Base-by-base conservation (phyloP, 35 echinoderm and acorn worm genomes). In the Acanthaster planci region DNA sequence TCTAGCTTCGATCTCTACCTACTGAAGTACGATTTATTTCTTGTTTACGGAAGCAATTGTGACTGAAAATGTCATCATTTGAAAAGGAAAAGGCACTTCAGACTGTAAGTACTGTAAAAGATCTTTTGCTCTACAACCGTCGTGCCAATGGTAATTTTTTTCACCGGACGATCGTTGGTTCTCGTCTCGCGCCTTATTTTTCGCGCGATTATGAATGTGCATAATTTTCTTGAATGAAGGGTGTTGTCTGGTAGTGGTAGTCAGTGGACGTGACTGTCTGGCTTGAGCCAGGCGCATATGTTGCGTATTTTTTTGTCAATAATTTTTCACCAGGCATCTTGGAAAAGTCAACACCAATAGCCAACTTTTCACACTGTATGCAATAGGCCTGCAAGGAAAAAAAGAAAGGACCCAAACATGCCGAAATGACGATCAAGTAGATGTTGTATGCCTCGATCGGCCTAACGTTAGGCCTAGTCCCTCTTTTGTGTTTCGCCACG, bases 401-500 rank as follows among this genome's bases (percentile, higher is more conserved):
- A 18, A 0, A n/a, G 22, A n/a, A 18, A 59, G 9, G 27, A 59
- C 19, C 19, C 14, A 59, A 14, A 59, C 6, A 59, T 59, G 56
- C 56, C n/a, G n/a, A n/a, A n/a, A n/a, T n/a, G n/a, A n/a, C n/a
- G n/a, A n/a, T n/a, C n/a, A n/a, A n/a, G n/a, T n/a, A n/a, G n/a
- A n/a, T n/a, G n/a, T n/a, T n/a, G n/a, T n/a, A n/a, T n/a, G n/a
- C n/a, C n/a, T n/a, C n/a, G n/a, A n/a, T n/a, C n/a, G n/a, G n/a
- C n/a, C n/a, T n/a, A 27, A 23, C 19, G 18, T 34, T 14, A 14
- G 30, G 26, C 23, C 23, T 26, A 34, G 26, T 26, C 56, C 19
- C 27, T 72, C 64, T 72, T 72, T 72, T 72, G 64, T 72, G 64
- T 34, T 0, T 72, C 18, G 64, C 64, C 64, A 72, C 64, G 64